Evolutionary conservation across 2,888 invertebrate genomes (phyloP), one percentile per base, ranked within the genome.

Genomic region (Villa cingulata): DNA sequence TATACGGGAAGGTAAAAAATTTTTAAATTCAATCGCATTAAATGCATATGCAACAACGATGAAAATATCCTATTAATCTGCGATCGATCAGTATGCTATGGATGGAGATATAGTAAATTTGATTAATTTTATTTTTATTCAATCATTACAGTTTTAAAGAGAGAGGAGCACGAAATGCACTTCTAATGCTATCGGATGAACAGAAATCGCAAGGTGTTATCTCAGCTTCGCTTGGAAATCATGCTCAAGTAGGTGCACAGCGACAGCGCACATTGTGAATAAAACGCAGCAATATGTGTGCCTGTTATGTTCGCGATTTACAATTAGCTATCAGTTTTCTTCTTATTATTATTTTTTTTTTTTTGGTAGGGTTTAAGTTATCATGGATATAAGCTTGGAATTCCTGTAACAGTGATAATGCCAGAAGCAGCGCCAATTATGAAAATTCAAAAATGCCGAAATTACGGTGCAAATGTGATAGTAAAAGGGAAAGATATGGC

Each of bases 101-200:
- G n/a, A n/a, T n/a, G n/a, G n/a, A n/a, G n/a, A n/a, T n/a, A n/a
- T n/a, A n/a, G n/a, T n/a, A n/a, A n/a, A n/a, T n/a, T 12, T 32
- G 29, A 1, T 12, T 3, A 32, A 7, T 5, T 32, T 32, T 32
- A 3, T 4, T 32, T 32, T 5, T 1, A 32, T 12, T 62, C n/a
- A n/a, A n/a, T n/a, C n/a, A n/a, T n/a, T n/a, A n/a, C n/a, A 89
- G 91, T 68, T 94, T 95, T 64, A 95, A 95, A 67, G 95, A 96
- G 64, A 77, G 95, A 51, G 95, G 95, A 1, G 95, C 95, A 0
- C 73, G 92, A 16, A 88, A 89, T 61, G 84, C 89, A 0, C 70
- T 95, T 41, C 66, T 88, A 41, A 82, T 83, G 65, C 71, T 95
- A 4, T 70, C 80, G 2, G 72, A 78, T 46, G 83, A 85, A 36